Percentiles rank a stretch among this genome's conserved stretches.
phyloP scores from a whole-genome alignment of 2,113 vertebrate genomes.

The Saimiri boliviensis region DNA sequence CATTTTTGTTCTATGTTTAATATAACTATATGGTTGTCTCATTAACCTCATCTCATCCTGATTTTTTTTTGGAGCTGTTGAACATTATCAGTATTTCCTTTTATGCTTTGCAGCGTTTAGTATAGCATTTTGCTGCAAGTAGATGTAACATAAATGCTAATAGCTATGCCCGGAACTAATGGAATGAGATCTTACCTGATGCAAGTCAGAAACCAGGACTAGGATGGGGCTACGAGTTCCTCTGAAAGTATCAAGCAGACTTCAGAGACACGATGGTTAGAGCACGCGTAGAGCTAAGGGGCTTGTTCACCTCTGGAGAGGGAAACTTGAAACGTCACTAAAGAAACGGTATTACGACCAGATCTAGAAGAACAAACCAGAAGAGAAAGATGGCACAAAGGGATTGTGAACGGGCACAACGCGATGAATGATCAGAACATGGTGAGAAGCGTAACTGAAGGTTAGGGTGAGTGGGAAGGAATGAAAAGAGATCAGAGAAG shows the following conservation, averaged over 20 bases:
- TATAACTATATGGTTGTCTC: not conserved
- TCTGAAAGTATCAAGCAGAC: not conserved
- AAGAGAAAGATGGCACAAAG: not conserved
- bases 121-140: not conserved
- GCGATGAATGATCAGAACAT: not conserved
- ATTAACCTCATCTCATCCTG: not conserved
- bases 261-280: not conserved
- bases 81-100: not conserved
- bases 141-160: not conserved
- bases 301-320: not conserved
- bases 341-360: not conserved
- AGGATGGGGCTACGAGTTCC: not conserved
- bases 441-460: not conserved
- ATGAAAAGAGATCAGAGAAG: not conserved
- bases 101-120: not conserved
- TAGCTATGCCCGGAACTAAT: not conserved
- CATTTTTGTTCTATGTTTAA: not conserved
- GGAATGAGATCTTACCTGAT: not conserved
- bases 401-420: not conserved
- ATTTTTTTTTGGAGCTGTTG: not conserved
- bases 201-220: not conserved
- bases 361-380: not conserved
- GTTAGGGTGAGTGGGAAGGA: not conserved
- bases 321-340: not conserved
- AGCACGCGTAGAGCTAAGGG: not conserved